Evolutionary conservation across 2,797 vertebrate species (phyloP).

Genomic region (Cygnus olor): DNA sequence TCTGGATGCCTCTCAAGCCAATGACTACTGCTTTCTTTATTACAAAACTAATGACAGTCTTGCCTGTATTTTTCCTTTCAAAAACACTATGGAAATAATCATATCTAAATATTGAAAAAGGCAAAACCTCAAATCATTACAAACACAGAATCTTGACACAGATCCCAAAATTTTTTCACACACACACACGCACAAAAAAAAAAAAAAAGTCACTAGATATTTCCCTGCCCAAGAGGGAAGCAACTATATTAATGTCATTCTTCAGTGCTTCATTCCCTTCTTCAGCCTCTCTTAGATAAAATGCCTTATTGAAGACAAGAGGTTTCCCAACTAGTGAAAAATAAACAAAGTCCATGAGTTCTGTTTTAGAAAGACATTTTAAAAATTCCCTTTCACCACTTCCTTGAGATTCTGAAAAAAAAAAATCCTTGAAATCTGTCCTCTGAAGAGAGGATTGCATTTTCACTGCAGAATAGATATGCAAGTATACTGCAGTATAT

Average conservation of each 20-base stretch:
- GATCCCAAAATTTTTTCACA: not conserved
- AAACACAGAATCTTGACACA: not conserved
- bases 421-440: conserved; percentile 20
- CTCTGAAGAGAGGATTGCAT: conserved; percentile 6
- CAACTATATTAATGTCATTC: not conserved
- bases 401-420: not conserved
- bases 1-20: not conserved
- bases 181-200: not conserved
- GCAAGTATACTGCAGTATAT: not conserved
- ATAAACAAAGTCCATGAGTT: not conserved
- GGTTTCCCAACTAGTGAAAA: not conserved
- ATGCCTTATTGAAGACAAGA: not conserved
- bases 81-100: conserved; percentile 5
- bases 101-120: not conserved
- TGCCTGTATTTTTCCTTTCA: not conserved
- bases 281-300: not conserved
- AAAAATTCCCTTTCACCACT: conserved; percentile 15
- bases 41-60: not conserved
- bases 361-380: not conserved
- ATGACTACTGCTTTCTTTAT: not conserved
- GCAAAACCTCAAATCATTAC: not conserved
- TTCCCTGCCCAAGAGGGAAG: not conserved
- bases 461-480: conserved; percentile 48
- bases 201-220: not conserved
- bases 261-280: not conserved